Percentiles rank a stretch among this genome's conserved stretches.
Conservation (phyloP, 2,888 invertebrate genomes). For the Ophion ventricosus region DNA sequence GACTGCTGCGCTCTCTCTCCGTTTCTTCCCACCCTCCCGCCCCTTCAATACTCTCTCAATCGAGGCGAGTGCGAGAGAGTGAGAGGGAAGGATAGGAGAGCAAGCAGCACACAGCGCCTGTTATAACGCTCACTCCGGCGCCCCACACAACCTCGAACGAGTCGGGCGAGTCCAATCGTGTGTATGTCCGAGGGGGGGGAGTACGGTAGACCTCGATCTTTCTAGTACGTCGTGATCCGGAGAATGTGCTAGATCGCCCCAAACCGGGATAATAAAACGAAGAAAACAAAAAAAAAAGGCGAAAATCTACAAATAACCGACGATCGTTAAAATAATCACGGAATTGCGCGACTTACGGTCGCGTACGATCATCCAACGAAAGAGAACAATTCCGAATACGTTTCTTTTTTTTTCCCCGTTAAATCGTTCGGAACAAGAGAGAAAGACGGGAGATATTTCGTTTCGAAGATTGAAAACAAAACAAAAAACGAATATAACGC, state of each 20-base stretch:
- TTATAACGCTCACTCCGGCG: conserved; percentile 60
- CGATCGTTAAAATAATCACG: conserved; percentile 46
- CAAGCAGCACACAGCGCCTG: conserved; percentile 35
- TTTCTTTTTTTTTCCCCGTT: conserved; percentile 25
- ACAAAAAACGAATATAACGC: not conserved
- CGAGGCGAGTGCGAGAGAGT: conserved; percentile 31
- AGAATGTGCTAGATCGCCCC: conserved; percentile 79
- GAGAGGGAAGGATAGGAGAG: conserved; percentile 29
- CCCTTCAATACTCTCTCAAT: conserved; percentile 21
- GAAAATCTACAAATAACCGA: conserved; percentile 59
- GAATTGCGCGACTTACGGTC: conserved; percentile 43
- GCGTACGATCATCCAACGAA: conserved; percentile 12
- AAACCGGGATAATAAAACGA: conserved; percentile 57
- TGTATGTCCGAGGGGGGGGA: conserved; percentile 76
- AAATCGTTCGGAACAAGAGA: conserved; percentile 4
- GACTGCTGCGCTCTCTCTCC: conserved; percentile 65
- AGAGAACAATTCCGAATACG: conserved; percentile 22
- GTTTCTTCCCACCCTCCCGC: conserved; percentile 41
- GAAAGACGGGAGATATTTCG: conserved; percentile 9
- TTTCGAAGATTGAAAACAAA: not conserved
- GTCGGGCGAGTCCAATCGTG: conserved; percentile 82
- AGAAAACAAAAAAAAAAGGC: too few relatives aligned
- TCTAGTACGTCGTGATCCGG: conserved; percentile 83
- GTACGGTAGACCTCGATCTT: conserved; percentile 79
- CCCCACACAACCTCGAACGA: conserved; percentile 72